A percentile compares a stretch with the other conserved stretches of the same genome.
phyloP scores from a whole-genome alignment of 2,113 vertebrate genomes.

The Capreolus pygargus region DNA sequence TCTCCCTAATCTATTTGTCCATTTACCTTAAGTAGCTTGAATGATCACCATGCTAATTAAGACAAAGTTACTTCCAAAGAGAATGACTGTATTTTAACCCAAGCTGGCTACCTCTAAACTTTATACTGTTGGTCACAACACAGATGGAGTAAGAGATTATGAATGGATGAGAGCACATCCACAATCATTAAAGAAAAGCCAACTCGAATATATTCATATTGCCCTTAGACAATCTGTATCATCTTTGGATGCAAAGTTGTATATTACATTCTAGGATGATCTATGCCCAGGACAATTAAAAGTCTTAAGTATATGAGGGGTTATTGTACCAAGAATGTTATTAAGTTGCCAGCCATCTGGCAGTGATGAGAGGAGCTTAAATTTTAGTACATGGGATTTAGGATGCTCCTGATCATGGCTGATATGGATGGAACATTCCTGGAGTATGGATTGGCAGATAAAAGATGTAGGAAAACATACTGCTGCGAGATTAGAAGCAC shows the following conservation, averaged over 20 bases:
- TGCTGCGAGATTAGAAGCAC: not conserved
- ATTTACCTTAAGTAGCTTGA: not conserved
- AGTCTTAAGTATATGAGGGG: not conserved
- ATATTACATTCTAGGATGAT: not conserved
- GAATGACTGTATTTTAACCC: not conserved
- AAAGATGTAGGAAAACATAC: not conserved
- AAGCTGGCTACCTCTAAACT: not conserved
- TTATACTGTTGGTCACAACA: not conserved
- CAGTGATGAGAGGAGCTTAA: constrained; percentile 7
- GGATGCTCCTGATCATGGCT: not conserved
- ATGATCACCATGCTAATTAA: not conserved
- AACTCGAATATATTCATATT: not conserved
- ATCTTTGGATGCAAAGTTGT: not conserved
- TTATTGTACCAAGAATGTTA: constrained; percentile 35
- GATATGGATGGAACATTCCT: constrained; percentile 54
- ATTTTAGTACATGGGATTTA: constrained; percentile 58
- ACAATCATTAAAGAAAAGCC: constrained; percentile 21
- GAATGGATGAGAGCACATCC: not conserved
- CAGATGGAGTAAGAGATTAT: not conserved
- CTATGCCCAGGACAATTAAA: constrained; percentile 49
- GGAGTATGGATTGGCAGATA: not conserved
- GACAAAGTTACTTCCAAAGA: not conserved
- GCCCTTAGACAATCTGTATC: not conserved
- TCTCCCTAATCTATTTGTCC: not conserved
- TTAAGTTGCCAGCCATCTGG: constrained; percentile 36